These are phyloP conservation scores for Diplolepis rosae DNA, from an alignment of 2,888 invertebrate genomes.

Conservation along the genomic window DNA sequence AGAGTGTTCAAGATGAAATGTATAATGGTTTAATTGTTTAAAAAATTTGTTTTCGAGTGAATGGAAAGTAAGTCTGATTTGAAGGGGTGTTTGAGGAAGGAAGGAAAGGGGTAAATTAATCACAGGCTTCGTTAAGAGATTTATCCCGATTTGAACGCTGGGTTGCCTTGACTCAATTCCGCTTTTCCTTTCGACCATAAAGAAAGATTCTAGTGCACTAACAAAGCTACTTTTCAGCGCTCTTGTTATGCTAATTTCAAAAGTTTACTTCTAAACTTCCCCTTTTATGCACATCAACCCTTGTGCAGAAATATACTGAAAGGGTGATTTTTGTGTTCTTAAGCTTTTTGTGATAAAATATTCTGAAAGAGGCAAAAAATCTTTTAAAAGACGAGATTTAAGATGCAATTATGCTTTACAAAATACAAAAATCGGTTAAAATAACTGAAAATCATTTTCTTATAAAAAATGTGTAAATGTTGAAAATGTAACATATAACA, in stretches of 20 bases:
- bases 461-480: too few species aligned
- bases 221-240: conserved; percentile 22
- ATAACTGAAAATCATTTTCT: too few species aligned
- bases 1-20: too few species aligned
- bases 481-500: too few species aligned
- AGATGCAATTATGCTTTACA: too few species aligned
- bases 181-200: conserved; percentile 8
- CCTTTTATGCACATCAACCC: not conserved
- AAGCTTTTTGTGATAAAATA: too few species aligned
- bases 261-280: conserved; percentile 6
- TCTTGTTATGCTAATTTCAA: not conserved
- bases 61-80: not conserved
- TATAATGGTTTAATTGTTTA: too few species aligned
- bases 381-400: too few species aligned
- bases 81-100: not conserved
- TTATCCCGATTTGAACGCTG: conserved; percentile 18
- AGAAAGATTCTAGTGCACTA: conserved; percentile 23
- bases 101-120: conserved; percentile 24
- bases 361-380: too few species aligned
- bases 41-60: conserved; percentile 11
- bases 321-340: not conserved
- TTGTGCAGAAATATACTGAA: not conserved
- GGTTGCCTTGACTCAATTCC: conserved; percentile 23
- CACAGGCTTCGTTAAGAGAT: conserved; percentile 29
- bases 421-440: too few species aligned